These are phyloP conservation scores for Pelosia muscerda DNA, from an alignment of 2,888 invertebrate genomes.

Conservation along the genomic window DNA sequence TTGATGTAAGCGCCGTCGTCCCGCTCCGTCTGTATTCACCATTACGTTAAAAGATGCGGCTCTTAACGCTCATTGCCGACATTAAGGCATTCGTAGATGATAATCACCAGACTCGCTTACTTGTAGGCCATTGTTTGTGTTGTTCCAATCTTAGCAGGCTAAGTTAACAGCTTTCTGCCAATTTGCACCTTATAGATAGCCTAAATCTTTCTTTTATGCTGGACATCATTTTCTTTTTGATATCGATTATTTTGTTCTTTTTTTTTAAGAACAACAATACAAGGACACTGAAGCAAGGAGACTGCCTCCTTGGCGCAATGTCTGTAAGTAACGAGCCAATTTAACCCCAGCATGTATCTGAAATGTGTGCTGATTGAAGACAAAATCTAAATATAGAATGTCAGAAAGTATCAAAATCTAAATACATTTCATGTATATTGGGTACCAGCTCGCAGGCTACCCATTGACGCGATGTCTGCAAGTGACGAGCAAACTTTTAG, in stretches of 20 bases:
- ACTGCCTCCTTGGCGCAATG: no score
- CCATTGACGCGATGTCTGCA: no score
- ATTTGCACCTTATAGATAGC: neutral
- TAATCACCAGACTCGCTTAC: conserved; percentile 28
- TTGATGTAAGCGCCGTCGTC: conserved; percentile 13
- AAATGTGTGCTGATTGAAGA: no score
- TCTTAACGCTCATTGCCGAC: conserved; percentile 35
- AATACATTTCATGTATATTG: no score
- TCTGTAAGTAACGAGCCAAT: neutral
- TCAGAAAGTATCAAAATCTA: no score
- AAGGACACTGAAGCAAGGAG: no score
- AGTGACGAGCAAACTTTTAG: no score
- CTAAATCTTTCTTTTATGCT: neutral
- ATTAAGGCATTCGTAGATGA: conserved; percentile 42
- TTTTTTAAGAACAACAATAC: no score
- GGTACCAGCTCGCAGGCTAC: no score
- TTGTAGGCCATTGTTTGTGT: conserved; percentile 16
- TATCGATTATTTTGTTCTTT: neutral
- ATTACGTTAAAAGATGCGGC: conserved; percentile 29
- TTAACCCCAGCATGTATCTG: no score
- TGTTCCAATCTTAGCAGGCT: conserved; percentile 7
- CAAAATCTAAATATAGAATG: no score
- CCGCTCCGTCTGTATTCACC: conserved; percentile 9
- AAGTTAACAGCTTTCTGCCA: neutral
- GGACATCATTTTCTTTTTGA: neutral